These are phyloP conservation scores for Blennius ocellaris DNA, from an alignment of 2,113 vertebrate genomes.

Conservation along the genomic window DNA sequence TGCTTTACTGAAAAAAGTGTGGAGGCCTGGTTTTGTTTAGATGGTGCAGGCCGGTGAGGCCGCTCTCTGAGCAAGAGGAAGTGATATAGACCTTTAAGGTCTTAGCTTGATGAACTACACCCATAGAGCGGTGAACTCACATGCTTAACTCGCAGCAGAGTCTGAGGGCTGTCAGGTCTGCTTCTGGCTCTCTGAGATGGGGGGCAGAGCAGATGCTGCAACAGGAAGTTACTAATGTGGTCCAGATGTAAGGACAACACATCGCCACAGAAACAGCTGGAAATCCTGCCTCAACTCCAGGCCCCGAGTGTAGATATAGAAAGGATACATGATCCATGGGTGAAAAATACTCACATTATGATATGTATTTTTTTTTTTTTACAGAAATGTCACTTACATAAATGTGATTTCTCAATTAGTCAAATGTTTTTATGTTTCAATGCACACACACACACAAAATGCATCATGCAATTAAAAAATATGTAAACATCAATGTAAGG, in stretches of 20 bases:
- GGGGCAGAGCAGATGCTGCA: conserved; percentile 76
- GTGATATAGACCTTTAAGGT: conserved; percentile 10
- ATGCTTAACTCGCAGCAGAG: conserved; percentile 35
- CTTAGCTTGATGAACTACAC: conserved; percentile 12
- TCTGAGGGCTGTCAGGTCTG: conserved; percentile 57
- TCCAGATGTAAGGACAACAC: conserved; percentile 81
- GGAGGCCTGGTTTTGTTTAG: neutral
- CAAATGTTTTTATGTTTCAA: neutral
- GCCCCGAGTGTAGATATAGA: conserved; percentile 35
- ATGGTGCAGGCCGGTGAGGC: neutral
- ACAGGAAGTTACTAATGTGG: conserved; percentile 83
- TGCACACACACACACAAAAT: neutral
- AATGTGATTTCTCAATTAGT: neutral
- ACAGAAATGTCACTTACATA: neutral
- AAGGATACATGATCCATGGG: neutral
- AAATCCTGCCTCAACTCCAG: conserved; percentile 45
- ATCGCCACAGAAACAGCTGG: conserved; percentile 67
- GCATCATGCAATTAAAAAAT: no score
- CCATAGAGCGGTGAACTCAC: conserved; percentile 11
- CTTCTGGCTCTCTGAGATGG: conserved; percentile 45
- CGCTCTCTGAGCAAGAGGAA: conserved; percentile 5
- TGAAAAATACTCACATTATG: neutral
- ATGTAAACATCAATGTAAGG: no score
- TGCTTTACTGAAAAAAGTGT: neutral
- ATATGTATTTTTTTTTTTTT: neutral